A percentile compares a stretch with the other conserved stretches of the same genome.
Conservation (phyloP, 2,888 invertebrate genomes). For the Ctenicera cuprea region DNA sequence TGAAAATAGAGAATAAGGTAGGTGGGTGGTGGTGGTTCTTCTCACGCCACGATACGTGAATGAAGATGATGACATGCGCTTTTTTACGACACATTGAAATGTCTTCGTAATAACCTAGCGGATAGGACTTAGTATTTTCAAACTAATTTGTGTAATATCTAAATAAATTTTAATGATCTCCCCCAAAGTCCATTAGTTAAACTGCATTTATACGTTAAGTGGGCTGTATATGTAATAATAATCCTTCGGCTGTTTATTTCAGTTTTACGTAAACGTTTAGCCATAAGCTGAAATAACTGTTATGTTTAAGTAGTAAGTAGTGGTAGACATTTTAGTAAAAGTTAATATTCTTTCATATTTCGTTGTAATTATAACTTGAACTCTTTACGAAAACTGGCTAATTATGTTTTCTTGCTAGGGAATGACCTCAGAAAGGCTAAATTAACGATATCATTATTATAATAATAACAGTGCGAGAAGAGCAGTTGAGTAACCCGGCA, state of each 20-base stretch:
- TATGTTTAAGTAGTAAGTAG: no score
- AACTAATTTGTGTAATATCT: conserved; percentile 6
- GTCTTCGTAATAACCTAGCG: neutral
- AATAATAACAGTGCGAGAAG: conserved; percentile 51
- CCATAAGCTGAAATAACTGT: neutral
- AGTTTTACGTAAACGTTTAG: neutral
- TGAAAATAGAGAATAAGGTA: no score
- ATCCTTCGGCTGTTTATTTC: neutral
- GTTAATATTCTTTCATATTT: conserved; percentile 11
- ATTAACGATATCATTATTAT: conserved; percentile 56
- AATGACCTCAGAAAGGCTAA: conserved; percentile 43
- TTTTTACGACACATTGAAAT: neutral
- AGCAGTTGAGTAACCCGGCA: conserved; percentile 56
- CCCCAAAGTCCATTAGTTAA: conserved; percentile 10
- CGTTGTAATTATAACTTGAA: conserved; percentile 6
- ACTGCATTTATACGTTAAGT: neutral
- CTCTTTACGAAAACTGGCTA: conserved; percentile 33
- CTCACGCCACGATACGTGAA: conserved; percentile 6
- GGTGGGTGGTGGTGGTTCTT: no score
- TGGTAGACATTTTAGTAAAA: conserved; percentile 6
- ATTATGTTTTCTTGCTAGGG: conserved; percentile 40
- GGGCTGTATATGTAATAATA: neutral
- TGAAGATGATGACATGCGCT: neutral
- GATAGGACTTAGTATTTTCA: neutral
- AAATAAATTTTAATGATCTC: conserved; percentile 9